Percentiles rank a stretch among this genome's conserved stretches.
Evolutionary conservation across 2,797 vertebrate species (phyloP).

Genomic region (Sebastes reedi): DNA sequence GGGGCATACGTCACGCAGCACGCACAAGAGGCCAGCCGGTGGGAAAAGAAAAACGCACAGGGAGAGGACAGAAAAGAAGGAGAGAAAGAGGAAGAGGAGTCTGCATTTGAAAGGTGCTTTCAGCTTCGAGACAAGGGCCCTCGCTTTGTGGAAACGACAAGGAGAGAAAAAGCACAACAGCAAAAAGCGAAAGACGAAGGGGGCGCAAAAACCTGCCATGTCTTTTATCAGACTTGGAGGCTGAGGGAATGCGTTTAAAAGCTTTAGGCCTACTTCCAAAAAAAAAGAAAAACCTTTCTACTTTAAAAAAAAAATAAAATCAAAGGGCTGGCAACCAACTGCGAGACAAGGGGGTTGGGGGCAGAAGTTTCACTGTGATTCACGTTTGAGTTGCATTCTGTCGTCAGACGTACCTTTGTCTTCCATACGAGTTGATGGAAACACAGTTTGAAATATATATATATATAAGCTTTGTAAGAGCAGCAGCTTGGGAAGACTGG

Average conservation of each 20-base stretch:
- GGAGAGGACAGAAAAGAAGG: constrained; percentile 63
- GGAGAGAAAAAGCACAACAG: constrained; percentile 62
- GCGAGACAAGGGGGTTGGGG: constrained; percentile 45
- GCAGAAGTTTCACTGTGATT: constrained; percentile 54
- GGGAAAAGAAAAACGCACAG: constrained; percentile 68
- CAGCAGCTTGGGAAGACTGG: constrained; percentile 27
- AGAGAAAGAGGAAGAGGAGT: constrained; percentile 74
- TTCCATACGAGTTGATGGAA: constrained; percentile 33
- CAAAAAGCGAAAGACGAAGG: constrained; percentile 52
- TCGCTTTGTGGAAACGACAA: constrained; percentile 69
- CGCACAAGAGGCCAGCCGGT: constrained; percentile 75
- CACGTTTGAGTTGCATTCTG: constrained; percentile 48
- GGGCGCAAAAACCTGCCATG: constrained; percentile 52
- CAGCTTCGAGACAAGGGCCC: constrained; percentile 68
- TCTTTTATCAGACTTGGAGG: constrained; percentile 69
- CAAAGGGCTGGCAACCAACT: constrained; percentile 55
- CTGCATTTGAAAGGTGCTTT: constrained; percentile 77
- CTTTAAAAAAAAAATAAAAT: constrained; percentile 44
- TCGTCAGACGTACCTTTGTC: constrained; percentile 60
- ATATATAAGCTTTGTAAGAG: constrained; percentile 14
- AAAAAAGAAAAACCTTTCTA: constrained; percentile 58
- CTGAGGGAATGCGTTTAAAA: constrained; percentile 67
- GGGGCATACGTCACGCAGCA: constrained; percentile 73
- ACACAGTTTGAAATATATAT: constrained; percentile 1
- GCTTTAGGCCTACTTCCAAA: constrained; percentile 64